These are phyloP conservation scores for Rhopalosiphum maidis DNA, from an alignment of 1,140 invertebrate species.

Conservation along the genomic window DNA sequence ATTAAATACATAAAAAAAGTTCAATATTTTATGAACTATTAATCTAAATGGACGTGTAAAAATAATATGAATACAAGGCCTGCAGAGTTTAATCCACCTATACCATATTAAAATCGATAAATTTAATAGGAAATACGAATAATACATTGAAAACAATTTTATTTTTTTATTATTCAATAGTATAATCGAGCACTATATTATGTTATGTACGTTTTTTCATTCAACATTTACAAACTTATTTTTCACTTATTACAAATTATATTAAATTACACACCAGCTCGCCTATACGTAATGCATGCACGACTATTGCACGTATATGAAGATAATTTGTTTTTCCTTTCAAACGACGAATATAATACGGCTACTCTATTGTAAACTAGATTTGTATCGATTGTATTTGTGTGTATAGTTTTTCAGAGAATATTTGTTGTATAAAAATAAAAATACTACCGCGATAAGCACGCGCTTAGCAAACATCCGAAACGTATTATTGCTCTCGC, in stretches of 20 bases:
- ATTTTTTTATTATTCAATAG: too few species aligned
- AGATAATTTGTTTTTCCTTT: neutral
- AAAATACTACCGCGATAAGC: slow-evolving; percentile 19
- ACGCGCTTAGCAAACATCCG: slow-evolving; percentile 1
- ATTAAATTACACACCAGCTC: neutral
- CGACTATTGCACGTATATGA: neutral
- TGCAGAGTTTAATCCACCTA: neutral
- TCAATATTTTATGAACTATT: neutral
- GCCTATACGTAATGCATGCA: neutral
- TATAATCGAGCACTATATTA: too few species aligned
- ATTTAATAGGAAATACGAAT: neutral
- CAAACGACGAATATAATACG: neutral
- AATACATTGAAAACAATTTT: neutral
- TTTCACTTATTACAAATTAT: neutral
- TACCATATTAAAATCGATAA: neutral
- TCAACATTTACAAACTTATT: neutral
- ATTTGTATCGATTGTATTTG: neutral
- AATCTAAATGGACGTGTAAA: neutral
- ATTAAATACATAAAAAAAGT: neutral
- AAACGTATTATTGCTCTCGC: neutral
- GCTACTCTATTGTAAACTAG: slow-evolving; percentile 12
- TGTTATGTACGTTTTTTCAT: too few species aligned
- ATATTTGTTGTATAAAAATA: neutral
- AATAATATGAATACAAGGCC: neutral
- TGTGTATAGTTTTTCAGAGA: neutral